A percentile compares a stretch with the other conserved stretches of the same genome.
phyloP scores from a whole-genome alignment of 2,888 invertebrate genomes.

The Drosophila mulleri region DNA sequence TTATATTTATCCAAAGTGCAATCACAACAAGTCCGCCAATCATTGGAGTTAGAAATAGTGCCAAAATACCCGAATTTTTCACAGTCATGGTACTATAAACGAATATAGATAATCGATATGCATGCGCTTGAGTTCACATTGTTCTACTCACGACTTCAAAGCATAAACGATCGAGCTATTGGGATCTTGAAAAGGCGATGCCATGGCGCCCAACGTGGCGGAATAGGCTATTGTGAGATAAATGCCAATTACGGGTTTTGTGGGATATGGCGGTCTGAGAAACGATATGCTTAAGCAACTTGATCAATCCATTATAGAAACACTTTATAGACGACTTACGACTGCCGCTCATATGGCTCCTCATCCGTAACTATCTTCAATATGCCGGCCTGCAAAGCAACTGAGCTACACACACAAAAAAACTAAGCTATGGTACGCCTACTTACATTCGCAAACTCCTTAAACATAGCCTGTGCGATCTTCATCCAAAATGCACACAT shows the following conservation, averaged over 20 bases:
- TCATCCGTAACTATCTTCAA: conserved; percentile 33
- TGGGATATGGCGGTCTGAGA: conserved; percentile 55
- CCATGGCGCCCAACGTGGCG: conserved; percentile 41
- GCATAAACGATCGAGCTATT: conserved; percentile 19
- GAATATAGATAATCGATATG: neutral
- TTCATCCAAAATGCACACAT: conserved; percentile 62
- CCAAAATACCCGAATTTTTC: rapidly evolving
- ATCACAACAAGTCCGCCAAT: conserved; percentile 29
- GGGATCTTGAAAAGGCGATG: conserved; percentile 58
- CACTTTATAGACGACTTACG: too few relatives aligned
- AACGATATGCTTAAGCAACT: neutral
- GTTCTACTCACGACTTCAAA: conserved; percentile 22
- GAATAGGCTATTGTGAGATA: conserved; percentile 51
- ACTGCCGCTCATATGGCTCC: conserved; percentile 49
- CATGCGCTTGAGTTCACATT: neutral
- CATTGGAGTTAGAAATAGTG: conserved; percentile 7
- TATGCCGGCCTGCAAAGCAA: conserved; percentile 40
- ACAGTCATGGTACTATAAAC: conserved; percentile 1
- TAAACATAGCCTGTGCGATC: conserved; percentile 44
- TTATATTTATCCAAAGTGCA: conserved; percentile 51
- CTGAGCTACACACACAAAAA: neutral
- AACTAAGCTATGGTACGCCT: too few relatives aligned
- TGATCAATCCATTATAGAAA: neutral
- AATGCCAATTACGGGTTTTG: conserved; percentile 56
- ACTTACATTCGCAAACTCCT: conserved; percentile 43